phyloP scores from a whole-genome alignment of 2,888 invertebrate genomes.

The Phortica magna region DNA sequence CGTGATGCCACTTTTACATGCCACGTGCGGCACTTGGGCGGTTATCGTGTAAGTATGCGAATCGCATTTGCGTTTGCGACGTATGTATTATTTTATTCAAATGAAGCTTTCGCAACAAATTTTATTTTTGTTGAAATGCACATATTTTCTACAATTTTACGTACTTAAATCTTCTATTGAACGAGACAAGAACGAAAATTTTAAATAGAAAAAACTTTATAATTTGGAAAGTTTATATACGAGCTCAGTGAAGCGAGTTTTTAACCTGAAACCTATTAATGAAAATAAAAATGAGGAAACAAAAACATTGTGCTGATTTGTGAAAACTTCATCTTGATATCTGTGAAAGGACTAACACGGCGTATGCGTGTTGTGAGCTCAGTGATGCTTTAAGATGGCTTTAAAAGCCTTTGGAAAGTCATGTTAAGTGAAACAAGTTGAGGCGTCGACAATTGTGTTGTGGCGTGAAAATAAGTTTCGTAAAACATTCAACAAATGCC shows the following conservation, averaged over 20 bases:
- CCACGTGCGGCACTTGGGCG: constrained; percentile 90
- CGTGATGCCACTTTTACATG: constrained; percentile 93
- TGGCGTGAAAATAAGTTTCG: not conserved
- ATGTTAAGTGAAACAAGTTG: constrained; percentile 4
- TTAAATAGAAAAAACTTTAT: not conserved
- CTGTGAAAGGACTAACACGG: not conserved
- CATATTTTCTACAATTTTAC: not conserved
- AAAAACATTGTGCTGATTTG: too few relatives aligned
- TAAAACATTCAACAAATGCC: constrained; percentile 21
- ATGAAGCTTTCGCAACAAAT: not conserved
- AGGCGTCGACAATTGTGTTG: too few relatives aligned
- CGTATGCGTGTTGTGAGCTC: not conserved
- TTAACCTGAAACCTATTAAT: too few relatives aligned
- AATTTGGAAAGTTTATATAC: too few relatives aligned
- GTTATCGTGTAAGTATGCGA: constrained; percentile 87
- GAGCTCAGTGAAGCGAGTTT: too few relatives aligned
- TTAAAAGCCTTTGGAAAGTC: constrained; percentile 2
- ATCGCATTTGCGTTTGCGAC: too few relatives aligned
- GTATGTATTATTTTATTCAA: not conserved
- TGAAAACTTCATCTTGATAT: not conserved
- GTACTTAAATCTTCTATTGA: not conserved
- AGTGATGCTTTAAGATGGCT: too few relatives aligned
- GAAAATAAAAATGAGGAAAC: too few relatives aligned
- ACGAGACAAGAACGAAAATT: not conserved
- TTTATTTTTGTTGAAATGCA: not conserved